Evolutionary conservation across 2,113 vertebrate genomes (phyloP), one percentile per base, ranked within the genome.

Genomic region (Cricetomys ansorgei): DNA sequence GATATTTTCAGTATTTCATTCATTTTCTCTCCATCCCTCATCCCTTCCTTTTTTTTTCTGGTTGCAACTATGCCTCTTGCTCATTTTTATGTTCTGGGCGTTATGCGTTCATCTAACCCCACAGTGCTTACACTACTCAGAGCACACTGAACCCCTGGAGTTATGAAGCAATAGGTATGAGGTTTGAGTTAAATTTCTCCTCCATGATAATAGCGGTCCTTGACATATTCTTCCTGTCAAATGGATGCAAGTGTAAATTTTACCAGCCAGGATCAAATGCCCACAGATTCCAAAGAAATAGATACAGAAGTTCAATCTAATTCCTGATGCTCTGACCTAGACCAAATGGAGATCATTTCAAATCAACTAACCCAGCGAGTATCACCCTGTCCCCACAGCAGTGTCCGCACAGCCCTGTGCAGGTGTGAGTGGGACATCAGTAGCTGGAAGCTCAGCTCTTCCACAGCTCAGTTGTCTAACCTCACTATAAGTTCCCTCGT

Each of bases 141-240:
- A 25, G 55, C 40, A 62, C 40, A 62, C 10, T 89, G 53, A 69
- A 3, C 81, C 23, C 70, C 50, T 79, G 12, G 48, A 53, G 37
- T 16, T 7, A 77, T 27, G 15, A 79, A 67, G 40, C 15, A 2
- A 37, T 70, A 65, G 25, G 0, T 72, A 3, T 48, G 34, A n/a
- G 7, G 50, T 67, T 57, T 93, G 72, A 16, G 25, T 91, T 88
- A 59, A n/a, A 53, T 70, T 76, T 94, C 40, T 27, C 50, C 13
- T 1, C 5, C 13, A 0, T 48, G 48, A 55, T n/a, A 69, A 45
- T 62, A 19, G 34, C 34, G 69, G 37, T 84, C 64, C 50, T 94
- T 83, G 91, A 31, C 5, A 73, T 81, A 85, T 2, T 1, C 67
- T 94, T 94, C 62, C 83, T 96, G 96, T 89, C 43, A 65, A 91